These are phyloP conservation scores for Mionectes olivaceus DNA, from an alignment of 2,797 vertebrate species.

Conservation along the genomic window DNA sequence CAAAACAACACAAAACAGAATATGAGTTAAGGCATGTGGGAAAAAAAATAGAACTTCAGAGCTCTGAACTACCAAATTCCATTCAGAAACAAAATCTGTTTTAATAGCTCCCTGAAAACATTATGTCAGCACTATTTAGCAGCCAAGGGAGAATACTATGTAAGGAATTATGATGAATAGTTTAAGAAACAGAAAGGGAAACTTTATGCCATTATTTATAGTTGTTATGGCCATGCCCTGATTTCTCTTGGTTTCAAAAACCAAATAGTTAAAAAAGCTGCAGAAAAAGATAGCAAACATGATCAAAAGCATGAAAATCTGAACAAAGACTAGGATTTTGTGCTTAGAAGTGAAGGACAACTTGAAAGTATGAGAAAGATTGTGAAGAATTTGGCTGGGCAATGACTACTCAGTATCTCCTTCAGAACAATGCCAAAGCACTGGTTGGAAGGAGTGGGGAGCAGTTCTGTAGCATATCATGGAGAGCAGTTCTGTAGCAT, in stretches of 20 bases:
- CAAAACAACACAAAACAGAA: not conserved
- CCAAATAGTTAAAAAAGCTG: not conserved
- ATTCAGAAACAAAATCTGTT: not conserved
- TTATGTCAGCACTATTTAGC: not conserved
- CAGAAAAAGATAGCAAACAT: not conserved
- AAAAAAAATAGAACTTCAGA: not conserved
- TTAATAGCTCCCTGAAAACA: not conserved
- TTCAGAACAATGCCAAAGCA: not conserved
- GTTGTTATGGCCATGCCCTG: not conserved
- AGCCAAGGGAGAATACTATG: not conserved
- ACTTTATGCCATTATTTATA: not conserved
- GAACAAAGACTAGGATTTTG: not conserved
- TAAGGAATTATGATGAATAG: not conserved
- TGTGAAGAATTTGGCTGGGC: not conserved
- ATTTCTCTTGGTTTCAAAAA: not conserved
- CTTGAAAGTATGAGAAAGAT: not conserved
- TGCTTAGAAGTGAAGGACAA: not conserved
- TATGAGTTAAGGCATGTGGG: not conserved
- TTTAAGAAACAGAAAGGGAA: not conserved
- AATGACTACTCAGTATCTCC: not conserved
- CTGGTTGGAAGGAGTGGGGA: not conserved
- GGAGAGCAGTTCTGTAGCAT: too few relatives aligned
- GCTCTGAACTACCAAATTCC: not conserved
- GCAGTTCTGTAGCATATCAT: not conserved
- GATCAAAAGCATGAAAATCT: too few relatives aligned